Evolutionary conservation across 2,888 invertebrate genomes (phyloP), one percentile per base, ranked within the genome.

Genomic region (Peribatodes rhomboidaria): DNA sequence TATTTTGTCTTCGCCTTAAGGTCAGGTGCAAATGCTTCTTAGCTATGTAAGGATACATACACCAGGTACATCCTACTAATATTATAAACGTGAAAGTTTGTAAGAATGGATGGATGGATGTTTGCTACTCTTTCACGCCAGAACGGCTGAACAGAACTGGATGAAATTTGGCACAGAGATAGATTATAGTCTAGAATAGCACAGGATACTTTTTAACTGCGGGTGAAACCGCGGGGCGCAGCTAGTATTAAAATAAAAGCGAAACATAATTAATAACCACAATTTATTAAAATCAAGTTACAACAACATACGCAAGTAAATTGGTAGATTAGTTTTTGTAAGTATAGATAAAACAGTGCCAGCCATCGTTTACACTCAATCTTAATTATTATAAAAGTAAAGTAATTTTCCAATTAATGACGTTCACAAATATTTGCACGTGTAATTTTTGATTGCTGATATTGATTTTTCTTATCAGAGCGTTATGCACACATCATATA

Each of bases 311-410:
- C 3, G 35, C 35, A 44, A n/a, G 20, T 11, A 44, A 44, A 7
- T 18, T 3, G n/a, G 27, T 47, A 20, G n/a, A 39, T 14, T n/a
- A 27, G 20, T 27, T 47, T 47, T 47, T 22, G 31, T 49, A 49
- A 49, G 49, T 33, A n/a, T n/a, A 35, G 10, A 8, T 35, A 35
- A 35, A 7, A 35, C 35, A 35, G 11, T 35, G 10, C 35, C 3
- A 33, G 9, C 1, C n/a, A n/a, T 20, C 35, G 16, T 37, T 18
- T 16, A 18, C 35, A 50, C 50, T 18, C 6, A 37, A 37, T 52
- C 53, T 22, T 39, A 22, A 39, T 53, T 27, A 50, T 18, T 13
- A n/a, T n/a, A n/a, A n/a, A n/a, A n/a, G n/a, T n/a, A 35, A 6
- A 35, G 27, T 35, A 22, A 39, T 39, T 27, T n/a, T 27, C 2